These are phyloP conservation scores for Heliconius nattereri DNA, from an alignment of 1,140 invertebrate species.

Conservation along the genomic window DNA sequence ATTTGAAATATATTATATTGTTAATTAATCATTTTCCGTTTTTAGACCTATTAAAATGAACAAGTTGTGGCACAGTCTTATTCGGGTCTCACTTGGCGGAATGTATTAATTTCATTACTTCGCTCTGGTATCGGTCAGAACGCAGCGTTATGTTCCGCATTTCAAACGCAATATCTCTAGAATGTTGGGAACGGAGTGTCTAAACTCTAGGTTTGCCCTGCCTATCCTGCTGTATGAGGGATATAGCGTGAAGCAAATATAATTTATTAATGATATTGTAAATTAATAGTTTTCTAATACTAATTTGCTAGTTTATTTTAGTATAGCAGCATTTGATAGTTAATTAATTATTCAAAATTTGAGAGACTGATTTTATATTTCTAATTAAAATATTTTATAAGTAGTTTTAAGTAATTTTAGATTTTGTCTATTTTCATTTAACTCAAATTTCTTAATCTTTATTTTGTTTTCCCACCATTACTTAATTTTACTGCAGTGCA, in stretches of 20 bases:
- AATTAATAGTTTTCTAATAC: not conserved
- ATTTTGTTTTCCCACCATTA: not conserved
- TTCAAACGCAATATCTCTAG: no score
- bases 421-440: not conserved
- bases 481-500: not conserved
- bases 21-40: no score
- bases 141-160: no score
- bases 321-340: not conserved
- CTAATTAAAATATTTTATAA: not conserved
- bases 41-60: no score
- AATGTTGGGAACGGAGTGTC: no score
- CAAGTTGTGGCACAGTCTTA: no score
- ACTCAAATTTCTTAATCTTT: not conserved
- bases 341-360: not conserved
- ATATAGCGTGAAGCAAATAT: not conserved
- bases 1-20: no score
- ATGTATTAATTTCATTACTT: no score
- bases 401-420: not conserved
- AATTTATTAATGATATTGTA: not conserved
- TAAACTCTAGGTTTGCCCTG: no score
- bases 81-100: no score
- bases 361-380: not conserved
- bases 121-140: no score
- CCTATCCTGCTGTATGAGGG: no score
- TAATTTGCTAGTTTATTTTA: not conserved